Conservation (phyloP, 2,888 invertebrate genomes). For the Melinopterus prodromus region DNA sequence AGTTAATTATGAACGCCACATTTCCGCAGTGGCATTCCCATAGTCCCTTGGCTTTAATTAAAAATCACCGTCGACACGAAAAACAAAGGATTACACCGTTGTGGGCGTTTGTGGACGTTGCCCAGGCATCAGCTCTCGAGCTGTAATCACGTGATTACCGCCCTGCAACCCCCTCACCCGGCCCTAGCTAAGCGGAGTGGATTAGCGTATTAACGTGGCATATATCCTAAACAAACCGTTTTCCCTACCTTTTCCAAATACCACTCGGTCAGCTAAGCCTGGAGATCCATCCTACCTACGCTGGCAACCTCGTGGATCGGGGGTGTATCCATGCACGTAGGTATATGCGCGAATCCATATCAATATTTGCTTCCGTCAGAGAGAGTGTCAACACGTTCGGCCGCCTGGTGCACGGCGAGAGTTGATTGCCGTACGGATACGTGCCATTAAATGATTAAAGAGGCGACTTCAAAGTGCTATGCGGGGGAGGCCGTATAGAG, state of each 20-base stretch:
- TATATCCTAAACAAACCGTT: constrained; percentile 4
- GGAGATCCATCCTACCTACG: neutral
- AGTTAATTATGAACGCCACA: neutral
- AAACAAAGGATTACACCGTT: neutral
- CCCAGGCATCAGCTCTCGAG: neutral
- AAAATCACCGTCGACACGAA: neutral
- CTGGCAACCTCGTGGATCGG: neutral
- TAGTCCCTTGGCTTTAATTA: neutral
- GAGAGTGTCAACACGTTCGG: constrained; percentile 37
- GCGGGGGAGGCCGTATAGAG: neutral
- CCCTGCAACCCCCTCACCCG: neutral
- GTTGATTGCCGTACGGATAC: constrained; percentile 43
- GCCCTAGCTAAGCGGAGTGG: neutral
- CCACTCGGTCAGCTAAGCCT: neutral
- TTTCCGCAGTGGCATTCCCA: neutral
- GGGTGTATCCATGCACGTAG: neutral
- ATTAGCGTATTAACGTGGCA: neutral
- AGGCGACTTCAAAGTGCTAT: constrained; percentile 46
- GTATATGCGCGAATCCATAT: constrained; percentile 4
- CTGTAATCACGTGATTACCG: neutral
- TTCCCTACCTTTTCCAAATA: neutral
- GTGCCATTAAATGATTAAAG: constrained; percentile 50
- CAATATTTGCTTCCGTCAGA: constrained; percentile 28
- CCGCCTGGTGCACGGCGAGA: constrained; percentile 33
- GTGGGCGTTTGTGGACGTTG: neutral